phyloP scores from a whole-genome alignment of 92 coral and sea anemone genomes.

The Nematostella vectensis region DNA sequence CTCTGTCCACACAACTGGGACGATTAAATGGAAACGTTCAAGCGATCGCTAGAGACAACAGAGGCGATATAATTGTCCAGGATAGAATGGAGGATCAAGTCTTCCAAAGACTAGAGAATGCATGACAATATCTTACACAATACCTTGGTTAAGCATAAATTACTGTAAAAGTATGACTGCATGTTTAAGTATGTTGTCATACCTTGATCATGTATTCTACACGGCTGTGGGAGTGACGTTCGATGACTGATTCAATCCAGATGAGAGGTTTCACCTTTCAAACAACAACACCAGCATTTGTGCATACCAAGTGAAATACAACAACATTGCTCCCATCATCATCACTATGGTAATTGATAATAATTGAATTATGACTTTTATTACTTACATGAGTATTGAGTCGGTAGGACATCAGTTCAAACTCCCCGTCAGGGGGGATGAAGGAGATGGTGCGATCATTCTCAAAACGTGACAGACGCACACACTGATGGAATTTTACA shows the following conservation, averaged over 20 bases:
- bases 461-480: conserved; percentile 97
- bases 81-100: too few relatives aligned
- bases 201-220: conserved; percentile 99
- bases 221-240: conserved; percentile 96
- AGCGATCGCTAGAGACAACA: too few relatives aligned
- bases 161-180: neutral
- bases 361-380: too few relatives aligned
- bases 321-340: neutral
- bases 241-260: conserved; percentile 99
- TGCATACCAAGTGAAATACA: neutral
- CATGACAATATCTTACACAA: too few relatives aligned
- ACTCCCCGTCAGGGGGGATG: conserved; percentile 99
- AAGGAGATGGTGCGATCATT: conserved; percentile 97
- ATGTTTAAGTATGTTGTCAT: neutral
- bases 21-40: too few relatives aligned
- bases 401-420: conserved; percentile 97
- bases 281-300: neutral
- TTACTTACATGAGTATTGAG: conserved; percentile 90
- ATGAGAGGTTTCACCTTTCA: conserved; percentile 89
- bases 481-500: conserved; percentile 98
- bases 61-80: too few relatives aligned
- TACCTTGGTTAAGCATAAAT: too few relatives aligned
- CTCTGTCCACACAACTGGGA: too few relatives aligned
- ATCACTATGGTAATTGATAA: too few relatives aligned
- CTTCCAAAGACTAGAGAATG: too few relatives aligned